These are phyloP conservation scores for Halichoerus grypus DNA, from an alignment of 2,113 vertebrate genomes.

Conservation along the genomic window DNA sequence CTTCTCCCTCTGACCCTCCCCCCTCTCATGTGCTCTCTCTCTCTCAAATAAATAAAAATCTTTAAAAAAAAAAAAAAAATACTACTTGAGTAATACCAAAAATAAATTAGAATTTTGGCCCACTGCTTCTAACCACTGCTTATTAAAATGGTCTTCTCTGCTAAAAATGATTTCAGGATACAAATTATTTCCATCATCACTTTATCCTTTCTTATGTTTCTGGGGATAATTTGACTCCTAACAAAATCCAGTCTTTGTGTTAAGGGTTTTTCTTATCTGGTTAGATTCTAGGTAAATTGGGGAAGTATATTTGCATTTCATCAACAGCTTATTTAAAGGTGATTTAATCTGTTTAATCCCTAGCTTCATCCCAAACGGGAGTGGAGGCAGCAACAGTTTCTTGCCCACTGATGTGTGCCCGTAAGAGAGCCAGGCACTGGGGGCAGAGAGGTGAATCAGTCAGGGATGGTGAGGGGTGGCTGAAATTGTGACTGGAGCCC, in stretches of 20 bases:
- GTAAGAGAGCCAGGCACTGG: background rate
- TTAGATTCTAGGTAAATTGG: slow-evolving; percentile 25
- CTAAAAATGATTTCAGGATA: slow-evolving; percentile 12
- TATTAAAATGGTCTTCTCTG: background rate
- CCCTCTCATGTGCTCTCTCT: too few relatives aligned
- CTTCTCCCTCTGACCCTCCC: too few relatives aligned
- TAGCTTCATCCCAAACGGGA: background rate
- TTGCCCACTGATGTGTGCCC: background rate
- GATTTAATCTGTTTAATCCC: slow-evolving; percentile 38
- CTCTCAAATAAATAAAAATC: too few relatives aligned
- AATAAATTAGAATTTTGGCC: background rate
- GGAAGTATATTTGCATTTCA: slow-evolving; percentile 54
- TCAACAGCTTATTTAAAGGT: slow-evolving; percentile 45
- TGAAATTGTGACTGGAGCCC: background rate
- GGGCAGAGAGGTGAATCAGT: background rate
- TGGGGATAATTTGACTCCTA: slow-evolving; percentile 7
- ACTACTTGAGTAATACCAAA: background rate
- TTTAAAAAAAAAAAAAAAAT: too few relatives aligned
- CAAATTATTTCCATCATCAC: background rate
- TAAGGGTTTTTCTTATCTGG: slow-evolving; percentile 46
- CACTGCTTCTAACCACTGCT: background rate
- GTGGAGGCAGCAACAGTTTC: background rate
- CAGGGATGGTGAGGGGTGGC: background rate
- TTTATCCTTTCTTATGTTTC: slow-evolving; percentile 49
- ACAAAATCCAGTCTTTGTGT: background rate